Percentiles rank a stretch among this genome's conserved stretches.
Conservation (phyloP, 2,113 vertebrate genomes). For the Sinocyclocheilus maitianheensis region DNA sequence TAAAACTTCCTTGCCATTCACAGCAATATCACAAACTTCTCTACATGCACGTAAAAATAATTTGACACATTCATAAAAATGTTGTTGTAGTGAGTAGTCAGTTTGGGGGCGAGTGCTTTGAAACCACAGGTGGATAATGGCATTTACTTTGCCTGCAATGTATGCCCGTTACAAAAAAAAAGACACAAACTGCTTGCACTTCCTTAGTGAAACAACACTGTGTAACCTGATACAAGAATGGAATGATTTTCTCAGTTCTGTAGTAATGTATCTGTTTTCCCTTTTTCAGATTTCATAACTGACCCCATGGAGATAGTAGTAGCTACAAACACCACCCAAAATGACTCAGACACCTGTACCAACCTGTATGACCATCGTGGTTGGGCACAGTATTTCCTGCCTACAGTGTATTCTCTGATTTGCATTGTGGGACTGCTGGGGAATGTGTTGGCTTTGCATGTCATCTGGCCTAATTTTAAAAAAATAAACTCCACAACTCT, state of each 20-base stretch:
- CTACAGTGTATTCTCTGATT: slow-evolving; percentile 82
- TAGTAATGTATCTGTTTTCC: slow-evolving; percentile 4
- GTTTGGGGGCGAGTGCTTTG: not conserved
- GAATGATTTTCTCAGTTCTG: not conserved
- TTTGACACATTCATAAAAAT: not conserved
- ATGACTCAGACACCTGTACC: slow-evolving; percentile 60
- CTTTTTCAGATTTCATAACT: slow-evolving; percentile 15
- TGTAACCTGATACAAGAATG: not conserved
- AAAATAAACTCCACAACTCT: slow-evolving; percentile 97
- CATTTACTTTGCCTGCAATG: not conserved
- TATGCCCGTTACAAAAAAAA: not conserved
- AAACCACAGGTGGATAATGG: not conserved
- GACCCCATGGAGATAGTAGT: not conserved
- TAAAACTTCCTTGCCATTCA: slow-evolving; percentile 38
- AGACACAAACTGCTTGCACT: slow-evolving; percentile 22
- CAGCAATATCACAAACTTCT: slow-evolving; percentile 36
- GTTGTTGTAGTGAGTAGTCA: not conserved
- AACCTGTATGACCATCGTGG: slow-evolving; percentile 84
- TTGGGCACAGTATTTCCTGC: slow-evolving; percentile 81
- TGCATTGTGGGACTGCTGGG: slow-evolving; percentile 85
- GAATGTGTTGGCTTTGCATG: slow-evolving; percentile 85
- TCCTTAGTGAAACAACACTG: slow-evolving; percentile 60
- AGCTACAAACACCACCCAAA: slow-evolving; percentile 45
- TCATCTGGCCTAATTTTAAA: slow-evolving; percentile 89
- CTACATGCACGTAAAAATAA: not conserved